Conservation (phyloP, 2,888 invertebrate genomes). For the Uropetala carovei region DNA sequence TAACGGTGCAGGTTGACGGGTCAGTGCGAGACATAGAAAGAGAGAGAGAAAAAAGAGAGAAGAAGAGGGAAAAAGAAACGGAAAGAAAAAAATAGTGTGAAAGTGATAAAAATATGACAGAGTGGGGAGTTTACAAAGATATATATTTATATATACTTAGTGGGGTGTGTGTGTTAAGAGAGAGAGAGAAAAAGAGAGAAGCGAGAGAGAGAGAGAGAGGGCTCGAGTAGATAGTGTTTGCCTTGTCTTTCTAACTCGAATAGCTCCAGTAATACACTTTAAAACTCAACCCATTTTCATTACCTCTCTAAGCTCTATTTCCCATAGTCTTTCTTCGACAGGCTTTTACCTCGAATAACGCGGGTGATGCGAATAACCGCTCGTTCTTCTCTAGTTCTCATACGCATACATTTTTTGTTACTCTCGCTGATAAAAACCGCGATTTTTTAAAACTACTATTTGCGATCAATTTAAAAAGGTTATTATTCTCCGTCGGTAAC, state of each 20-base stretch:
- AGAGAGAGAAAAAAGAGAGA: constrained; percentile 27
- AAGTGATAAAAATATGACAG: not conserved
- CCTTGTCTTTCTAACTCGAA: not conserved
- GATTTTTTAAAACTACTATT: too few relatives aligned
- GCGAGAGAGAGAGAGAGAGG: not conserved
- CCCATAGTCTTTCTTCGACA: too few relatives aligned
- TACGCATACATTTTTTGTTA: too few relatives aligned
- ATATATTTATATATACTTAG: not conserved
- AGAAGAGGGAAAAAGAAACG: constrained; percentile 44
- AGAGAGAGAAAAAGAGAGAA: not conserved
- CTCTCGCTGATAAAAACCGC: too few relatives aligned
- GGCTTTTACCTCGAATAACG: too few relatives aligned
- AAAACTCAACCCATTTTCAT: too few relatives aligned
- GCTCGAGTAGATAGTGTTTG: not conserved
- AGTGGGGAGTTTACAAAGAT: not conserved
- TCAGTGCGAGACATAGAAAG: constrained; percentile 60
- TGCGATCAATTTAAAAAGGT: too few relatives aligned
- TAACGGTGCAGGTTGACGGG: constrained; percentile 34
- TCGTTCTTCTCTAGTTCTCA: too few relatives aligned
- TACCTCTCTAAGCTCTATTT: too few relatives aligned
- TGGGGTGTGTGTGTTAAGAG: not conserved
- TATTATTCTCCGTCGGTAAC: too few relatives aligned
- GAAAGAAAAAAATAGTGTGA: constrained; percentile 37
- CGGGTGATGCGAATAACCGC: too few relatives aligned
- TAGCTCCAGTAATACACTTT: too few relatives aligned